Evolutionary conservation across 1,140 invertebrate genomes (phyloP), one percentile per base, ranked within the genome.

Genomic region (Magallana ariakensis): DNA sequence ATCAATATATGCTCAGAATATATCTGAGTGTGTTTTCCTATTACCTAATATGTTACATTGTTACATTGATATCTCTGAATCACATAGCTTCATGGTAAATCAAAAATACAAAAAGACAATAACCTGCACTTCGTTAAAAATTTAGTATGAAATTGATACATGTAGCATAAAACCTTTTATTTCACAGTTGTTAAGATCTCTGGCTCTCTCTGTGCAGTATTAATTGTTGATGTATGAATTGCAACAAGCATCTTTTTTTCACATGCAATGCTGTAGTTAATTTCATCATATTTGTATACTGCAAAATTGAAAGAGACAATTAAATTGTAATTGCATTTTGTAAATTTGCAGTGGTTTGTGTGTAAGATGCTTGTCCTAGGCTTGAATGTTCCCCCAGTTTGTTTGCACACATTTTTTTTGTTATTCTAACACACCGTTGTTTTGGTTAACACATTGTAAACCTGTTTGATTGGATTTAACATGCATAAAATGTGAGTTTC

Each of bases 181-280:
- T 46, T 46, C 33, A 46, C 3, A 46, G 33, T 46, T 46, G 33
- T 2, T 46, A 46, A 46, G 33, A 46, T 26, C 33, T 70, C 66
- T 22, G 22, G 66, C 66, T 70, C 66, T 70, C 33, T 33, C 26
- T 70, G 66, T 70, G 8, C 58, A 60, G 19, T 26, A 19, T 22
- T 70, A 70, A 26, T 70, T 19, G 22, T 70, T 26, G 10, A 11
- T 19, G 22, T 70, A 33, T 70, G 22, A 13, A 70, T 11, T 70
- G 66, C 66, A 70, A 70, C 66, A 70, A 70, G 66, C 66, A 70
- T 70, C 22, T n/a, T 70, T 70, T 46, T 70, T 16, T 19, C 66
- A 70, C 66, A 70, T 13, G 66, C 66, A 70, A 22, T 22, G 66
- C 66, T 70, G 26, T 19, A 22, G 66, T 4, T 70, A 70, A 26